These are phyloP conservation scores for Acleris cristana DNA, from an alignment of 2,888 invertebrate genomes.

Conservation along the genomic window DNA sequence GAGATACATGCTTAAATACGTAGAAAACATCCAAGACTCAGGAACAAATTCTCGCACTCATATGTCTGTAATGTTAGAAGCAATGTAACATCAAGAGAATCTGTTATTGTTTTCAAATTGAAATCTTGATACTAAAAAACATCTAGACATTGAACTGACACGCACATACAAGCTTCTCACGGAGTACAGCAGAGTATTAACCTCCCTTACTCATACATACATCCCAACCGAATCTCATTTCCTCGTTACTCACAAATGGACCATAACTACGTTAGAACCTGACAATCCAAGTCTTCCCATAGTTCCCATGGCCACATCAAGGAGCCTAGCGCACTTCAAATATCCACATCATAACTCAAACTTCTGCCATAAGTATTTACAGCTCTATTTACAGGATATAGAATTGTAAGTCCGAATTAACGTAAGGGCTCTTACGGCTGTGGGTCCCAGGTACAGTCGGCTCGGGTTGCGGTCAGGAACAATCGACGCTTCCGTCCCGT, in stretches of 20 bases:
- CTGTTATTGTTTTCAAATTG: no score
- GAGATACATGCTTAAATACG: no score
- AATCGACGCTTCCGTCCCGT: constrained; percentile 6
- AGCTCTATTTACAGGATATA: neutral
- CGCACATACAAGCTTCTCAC: no score
- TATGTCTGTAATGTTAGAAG: no score
- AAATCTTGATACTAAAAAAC: neutral
- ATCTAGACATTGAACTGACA: no score
- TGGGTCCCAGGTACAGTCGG: constrained; percentile 2
- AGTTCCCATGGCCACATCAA: neutral
- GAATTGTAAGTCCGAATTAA: neutral
- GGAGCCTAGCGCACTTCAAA: neutral
- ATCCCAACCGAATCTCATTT: no score
- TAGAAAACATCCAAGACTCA: no score
- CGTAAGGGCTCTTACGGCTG: neutral
- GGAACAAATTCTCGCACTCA: no score
- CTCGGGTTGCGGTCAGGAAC: constrained; percentile 12
- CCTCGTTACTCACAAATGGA: no score
- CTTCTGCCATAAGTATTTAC: neutral
- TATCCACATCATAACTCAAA: neutral
- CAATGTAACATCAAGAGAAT: no score
- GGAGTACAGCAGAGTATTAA: no score
- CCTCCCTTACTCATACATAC: no score
- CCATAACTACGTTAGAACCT: neutral
- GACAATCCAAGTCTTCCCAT: neutral